Conservation (phyloP, 1,140 invertebrate species). For the Ganaspis sp. region DNA sequence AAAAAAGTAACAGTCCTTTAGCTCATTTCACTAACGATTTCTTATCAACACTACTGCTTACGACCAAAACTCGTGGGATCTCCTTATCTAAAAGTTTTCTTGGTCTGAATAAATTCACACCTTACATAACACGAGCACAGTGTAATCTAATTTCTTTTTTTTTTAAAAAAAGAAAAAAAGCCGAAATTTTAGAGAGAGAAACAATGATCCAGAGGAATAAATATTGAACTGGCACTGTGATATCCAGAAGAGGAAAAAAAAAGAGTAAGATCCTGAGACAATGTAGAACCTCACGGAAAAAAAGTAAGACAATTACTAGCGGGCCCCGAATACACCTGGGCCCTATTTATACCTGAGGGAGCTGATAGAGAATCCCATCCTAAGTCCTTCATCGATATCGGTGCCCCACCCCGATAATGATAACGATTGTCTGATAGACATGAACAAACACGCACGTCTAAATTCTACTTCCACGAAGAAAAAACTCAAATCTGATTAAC, state of each 20-base stretch:
- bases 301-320: constrained; percentile 62
- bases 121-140: constrained; percentile 28
- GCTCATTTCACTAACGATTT: constrained; percentile 16
- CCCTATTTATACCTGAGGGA: constrained; percentile 68
- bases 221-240: neutral
- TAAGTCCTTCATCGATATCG: constrained; percentile 69
- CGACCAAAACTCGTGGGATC: constrained; percentile 2
- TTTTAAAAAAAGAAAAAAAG: neutral
- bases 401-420: constrained; percentile 70
- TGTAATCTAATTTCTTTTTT: neutral
- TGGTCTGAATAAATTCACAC: constrained; percentile 10
- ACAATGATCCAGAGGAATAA: constrained; percentile 33
- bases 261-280: constrained; percentile 21
- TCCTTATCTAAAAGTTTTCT: neutral
- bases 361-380: constrained; percentile 70
- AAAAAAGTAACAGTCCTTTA: neutral
- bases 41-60: constrained; percentile 27
- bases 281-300: constrained; percentile 43
- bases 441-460: constrained; percentile 4
- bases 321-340: constrained; percentile 59
- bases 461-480: constrained; percentile 21
- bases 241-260: neutral
- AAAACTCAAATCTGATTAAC: constrained; percentile 20
- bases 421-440: constrained; percentile 66
- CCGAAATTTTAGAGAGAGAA: neutral